A percentile compares a stretch with the other conserved stretches of the same genome.
These are phyloP conservation scores for Pitangus sulphuratus DNA, from an alignment of 2,797 vertebrate genomes.

Conservation along the genomic window DNA sequence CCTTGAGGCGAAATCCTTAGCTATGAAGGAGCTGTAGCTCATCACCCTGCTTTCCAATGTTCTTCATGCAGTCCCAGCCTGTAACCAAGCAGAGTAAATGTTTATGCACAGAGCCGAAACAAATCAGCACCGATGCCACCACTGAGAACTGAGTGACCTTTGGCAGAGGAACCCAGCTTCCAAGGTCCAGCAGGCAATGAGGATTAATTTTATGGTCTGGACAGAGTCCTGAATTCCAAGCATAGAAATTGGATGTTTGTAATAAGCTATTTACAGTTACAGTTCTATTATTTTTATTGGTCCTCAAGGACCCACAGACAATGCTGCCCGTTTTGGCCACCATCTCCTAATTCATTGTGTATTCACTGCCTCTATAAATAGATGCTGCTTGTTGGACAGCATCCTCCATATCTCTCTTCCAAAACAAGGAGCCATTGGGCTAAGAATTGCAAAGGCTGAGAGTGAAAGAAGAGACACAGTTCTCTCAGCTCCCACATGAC, in stretches of 20 bases:
- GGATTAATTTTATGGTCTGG: slow-evolving; percentile 54
- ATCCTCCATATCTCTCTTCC: background rate
- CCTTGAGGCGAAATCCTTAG: background rate
- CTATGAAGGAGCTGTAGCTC: background rate
- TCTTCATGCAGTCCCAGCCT: background rate
- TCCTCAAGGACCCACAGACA: slow-evolving; percentile 50
- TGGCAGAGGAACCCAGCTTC: background rate
- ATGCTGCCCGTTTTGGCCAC: slow-evolving; percentile 35
- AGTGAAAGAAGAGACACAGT: background rate
- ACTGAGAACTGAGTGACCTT: slow-evolving; percentile 46
- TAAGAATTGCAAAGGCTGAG: background rate
- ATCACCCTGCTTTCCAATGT: background rate
- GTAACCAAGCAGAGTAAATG: slow-evolving; percentile 17
- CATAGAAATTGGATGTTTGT: slow-evolving; percentile 46
- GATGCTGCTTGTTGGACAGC: background rate
- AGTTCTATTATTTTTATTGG: slow-evolving; percentile 56
- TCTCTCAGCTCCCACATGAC: background rate
- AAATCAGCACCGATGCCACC: slow-evolving; percentile 19
- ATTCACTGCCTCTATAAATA: slow-evolving; percentile 31
- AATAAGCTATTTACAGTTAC: slow-evolving; percentile 63
- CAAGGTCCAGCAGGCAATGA: slow-evolving; percentile 44
- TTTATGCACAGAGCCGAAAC: background rate
- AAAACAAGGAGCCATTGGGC: background rate
- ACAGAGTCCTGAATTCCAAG: slow-evolving; percentile 55
- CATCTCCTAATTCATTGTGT: background rate